Base-by-base conservation (phyloP, 2,888 invertebrate genomes). In the Mechanitis mazaeus region DNA sequence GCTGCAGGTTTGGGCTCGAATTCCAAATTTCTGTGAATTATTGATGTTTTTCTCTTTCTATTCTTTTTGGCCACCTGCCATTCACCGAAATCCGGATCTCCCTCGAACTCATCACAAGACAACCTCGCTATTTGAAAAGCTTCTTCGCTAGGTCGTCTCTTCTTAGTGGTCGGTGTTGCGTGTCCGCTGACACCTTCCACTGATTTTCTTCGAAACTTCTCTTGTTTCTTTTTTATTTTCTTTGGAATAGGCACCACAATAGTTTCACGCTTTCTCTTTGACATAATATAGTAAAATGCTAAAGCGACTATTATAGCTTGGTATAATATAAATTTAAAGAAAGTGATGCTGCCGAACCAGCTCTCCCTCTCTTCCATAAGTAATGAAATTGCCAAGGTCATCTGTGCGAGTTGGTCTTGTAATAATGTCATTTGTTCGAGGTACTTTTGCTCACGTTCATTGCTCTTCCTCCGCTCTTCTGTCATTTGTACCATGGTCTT, bases 391-490 rank as follows among this genome's bases (percentile, higher is more conserved):
- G 92, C 91, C 11, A 88, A 78, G 0, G 94, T 91, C 61, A 96
- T 85, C 45, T 91, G 91, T 0, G 91, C 85, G 42, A 96, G 84
- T 75, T 94, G 94, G 58, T 93, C 92, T 61, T 93, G 92, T 31
- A 95, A 81, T 66, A 89, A 85, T 60, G 92, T 81, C 86, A 95
- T 93, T 72, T 97, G 96, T 66, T 97, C 96, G 58, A 94, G 91
- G 75, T 95, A 95, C 71, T 93, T 93, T 65, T 93, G 92, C 79
- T 97, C 97, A n/a, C 95, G 87, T 70, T 95, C 94, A 69, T 92
- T 92, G 67, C 93, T 92, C 69, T 92, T 93, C 56, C 91, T 90
- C 58, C 93, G 92, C 74, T 95, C 95, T 69, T 95, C 95, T 63
- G 92, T 92, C 88, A 95, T 92, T 56, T 94, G 92, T 33, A 91